Conservation (phyloP, 2,888 invertebrate genomes). For the Pseudoips prasinana region DNA sequence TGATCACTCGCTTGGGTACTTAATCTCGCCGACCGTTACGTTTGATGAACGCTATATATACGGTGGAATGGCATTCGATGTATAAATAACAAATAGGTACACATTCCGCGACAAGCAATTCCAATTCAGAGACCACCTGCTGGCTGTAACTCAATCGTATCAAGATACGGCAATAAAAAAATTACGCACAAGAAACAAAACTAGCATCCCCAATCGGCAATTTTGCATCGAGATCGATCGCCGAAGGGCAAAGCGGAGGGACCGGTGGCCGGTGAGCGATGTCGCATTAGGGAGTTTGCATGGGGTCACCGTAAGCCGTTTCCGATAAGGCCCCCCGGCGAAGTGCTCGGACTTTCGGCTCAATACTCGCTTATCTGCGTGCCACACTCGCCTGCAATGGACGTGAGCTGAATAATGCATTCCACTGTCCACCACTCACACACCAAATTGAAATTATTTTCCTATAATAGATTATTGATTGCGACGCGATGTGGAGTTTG, state of each 20-base stretch:
- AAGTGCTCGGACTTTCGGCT: conserved; percentile 49
- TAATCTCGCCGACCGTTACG: too few species aligned
- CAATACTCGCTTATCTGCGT: conserved; percentile 71
- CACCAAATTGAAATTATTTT: conserved; percentile 76
- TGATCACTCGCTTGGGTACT: too few species aligned
- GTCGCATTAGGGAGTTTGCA: conserved; percentile 78
- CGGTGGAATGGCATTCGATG: too few species aligned
- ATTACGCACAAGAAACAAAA: conserved; percentile 66
- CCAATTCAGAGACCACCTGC: conserved; percentile 27
- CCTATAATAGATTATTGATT: conserved; percentile 60
- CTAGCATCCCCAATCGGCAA: conserved; percentile 61
- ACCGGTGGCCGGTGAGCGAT: conserved; percentile 57
- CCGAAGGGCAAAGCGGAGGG: conserved; percentile 45
- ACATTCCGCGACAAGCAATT: not conserved
- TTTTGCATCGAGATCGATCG: conserved; percentile 80
- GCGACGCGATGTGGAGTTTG: conserved; percentile 16
- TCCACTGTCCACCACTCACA: conserved; percentile 39
- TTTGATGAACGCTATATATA: too few species aligned
- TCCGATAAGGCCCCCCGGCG: conserved; percentile 76
- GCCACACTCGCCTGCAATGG: conserved; percentile 68
- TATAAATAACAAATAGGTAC: too few species aligned
- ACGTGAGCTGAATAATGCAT: conserved; percentile 77
- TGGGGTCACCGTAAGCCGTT: conserved; percentile 81
- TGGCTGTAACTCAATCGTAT: conserved; percentile 31
- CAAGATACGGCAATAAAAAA: conserved; percentile 60